Percentiles rank a stretch among this genome's conserved stretches.
Conservation (phyloP, 64 coral and sea anemone species). For the Pocillopora verrucosa region DNA sequence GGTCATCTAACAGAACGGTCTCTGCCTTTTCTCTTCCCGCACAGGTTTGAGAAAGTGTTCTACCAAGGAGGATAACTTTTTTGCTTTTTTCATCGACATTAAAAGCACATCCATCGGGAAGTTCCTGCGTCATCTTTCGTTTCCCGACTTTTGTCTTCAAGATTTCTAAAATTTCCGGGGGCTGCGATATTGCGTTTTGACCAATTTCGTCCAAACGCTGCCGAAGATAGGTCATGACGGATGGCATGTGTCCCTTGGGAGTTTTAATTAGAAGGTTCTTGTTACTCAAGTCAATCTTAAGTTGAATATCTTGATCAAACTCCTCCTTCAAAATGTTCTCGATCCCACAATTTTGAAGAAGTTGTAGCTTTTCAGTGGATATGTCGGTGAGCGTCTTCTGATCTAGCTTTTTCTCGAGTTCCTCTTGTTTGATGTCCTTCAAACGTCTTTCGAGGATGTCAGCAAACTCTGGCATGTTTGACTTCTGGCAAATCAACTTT, state of each 20-base stretch:
- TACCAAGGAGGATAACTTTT: conserved; percentile 13
- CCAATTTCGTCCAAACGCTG: conserved; percentile 32
- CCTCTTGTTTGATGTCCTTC: conserved; percentile 2
- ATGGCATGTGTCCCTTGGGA: conserved; percentile 1
- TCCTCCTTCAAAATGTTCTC: conserved; percentile 11
- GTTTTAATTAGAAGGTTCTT: conserved; percentile 8
- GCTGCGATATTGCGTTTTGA: not conserved
- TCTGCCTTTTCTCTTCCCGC: not conserved
- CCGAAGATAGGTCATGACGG: not conserved
- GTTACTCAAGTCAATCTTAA: not conserved
- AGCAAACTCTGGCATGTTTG: conserved; percentile 20
- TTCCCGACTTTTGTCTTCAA: conserved; percentile 7
- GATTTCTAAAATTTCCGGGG: conserved; percentile 22
- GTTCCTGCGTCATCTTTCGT: conserved; percentile 7
- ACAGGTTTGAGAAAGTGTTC: not conserved
- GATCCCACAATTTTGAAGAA: not conserved
- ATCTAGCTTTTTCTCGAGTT: conserved; percentile 23
- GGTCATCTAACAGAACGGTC: not conserved
- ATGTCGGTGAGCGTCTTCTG: conserved; percentile 18
- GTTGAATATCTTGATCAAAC: conserved; percentile 11
- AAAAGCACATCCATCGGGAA: conserved; percentile 15
- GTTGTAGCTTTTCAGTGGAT: not conserved
- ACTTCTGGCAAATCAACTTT: conserved; percentile 4
- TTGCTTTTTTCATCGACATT: conserved; percentile 1
- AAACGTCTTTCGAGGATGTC: not conserved